Evolutionary conservation across 1,140 invertebrate genomes (phyloP), one percentile per base, ranked within the genome.

Genomic region (Acromyrmex charruanus): DNA sequence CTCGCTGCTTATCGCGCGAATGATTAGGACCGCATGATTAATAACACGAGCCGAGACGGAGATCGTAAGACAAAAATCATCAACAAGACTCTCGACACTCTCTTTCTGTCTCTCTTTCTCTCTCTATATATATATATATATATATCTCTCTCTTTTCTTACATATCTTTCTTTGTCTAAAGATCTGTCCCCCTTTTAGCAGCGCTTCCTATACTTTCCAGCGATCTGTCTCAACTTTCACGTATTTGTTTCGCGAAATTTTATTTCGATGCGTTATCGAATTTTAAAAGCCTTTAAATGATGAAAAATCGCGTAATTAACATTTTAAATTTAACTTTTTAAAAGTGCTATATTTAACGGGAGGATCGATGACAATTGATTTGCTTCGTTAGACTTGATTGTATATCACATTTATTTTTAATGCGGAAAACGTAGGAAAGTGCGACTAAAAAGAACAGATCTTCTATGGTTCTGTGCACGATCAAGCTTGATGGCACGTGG

Each of bases 31-130:
- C 80, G 75, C 63, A 58, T 81, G 77, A 84, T 84, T 84, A 84
- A 84, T 84, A 63, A 75, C 79, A 81, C 80, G 80, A 84, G 69
- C 80, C 58, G 80, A 84, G 39, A 84, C 68, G 53, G 49, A 79
- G 77, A 85, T 90, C 88, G 89, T 90, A 90, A 90, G 89, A 55
- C 77, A 85, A 77, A 74, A 85, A 84, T 84, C 69, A 84, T 75
- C 80, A 84, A 18, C 80, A 82, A 82, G 10, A 84, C 80, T 82
- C 80, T 84, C 69, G 55, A 74, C 80, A 61, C 66, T 59, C 51
- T 71, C 14, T 84, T 14, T 81, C 80, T 82, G 35, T 85, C 58
- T 28, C 44, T 51, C 6, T 79, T 3, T 66, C 16, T 82, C 28
- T 81, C 10, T 84, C 21, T 21, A 25, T 25, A 25, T 25, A 25